These are phyloP conservation scores for Scortum barcoo DNA, from an alignment of 2,113 vertebrate genomes.

Conservation along the genomic window DNA sequence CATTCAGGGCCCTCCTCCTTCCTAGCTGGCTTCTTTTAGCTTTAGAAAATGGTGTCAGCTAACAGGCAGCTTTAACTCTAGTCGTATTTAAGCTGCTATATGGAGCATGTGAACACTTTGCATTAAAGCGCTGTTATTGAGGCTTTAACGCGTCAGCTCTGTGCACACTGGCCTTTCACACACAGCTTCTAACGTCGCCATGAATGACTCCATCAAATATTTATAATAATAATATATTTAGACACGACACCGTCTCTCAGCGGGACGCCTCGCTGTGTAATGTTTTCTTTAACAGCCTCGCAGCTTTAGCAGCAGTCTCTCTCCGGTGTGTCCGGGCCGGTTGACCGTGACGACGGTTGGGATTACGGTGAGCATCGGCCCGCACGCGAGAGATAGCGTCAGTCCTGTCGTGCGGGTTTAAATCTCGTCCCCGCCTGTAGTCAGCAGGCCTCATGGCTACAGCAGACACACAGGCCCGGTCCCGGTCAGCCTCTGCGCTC, in stretches of 20 bases:
- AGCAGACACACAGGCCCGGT: background rate
- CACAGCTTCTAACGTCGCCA: background rate
- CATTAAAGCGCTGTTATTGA: background rate
- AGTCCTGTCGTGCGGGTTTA: background rate
- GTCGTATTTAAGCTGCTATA: background rate
- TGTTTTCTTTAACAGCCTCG: too few species aligned
- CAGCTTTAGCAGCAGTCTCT: too few species aligned
- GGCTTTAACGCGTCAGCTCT: background rate
- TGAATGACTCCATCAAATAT: too few species aligned
- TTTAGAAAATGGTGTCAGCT: background rate
- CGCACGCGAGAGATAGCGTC: constrained; percentile 9
- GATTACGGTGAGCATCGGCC: constrained; percentile 13
- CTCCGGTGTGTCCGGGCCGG: background rate
- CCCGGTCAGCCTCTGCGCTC: background rate
- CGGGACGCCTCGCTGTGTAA: too few species aligned
- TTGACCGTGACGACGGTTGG: constrained; percentile 2
- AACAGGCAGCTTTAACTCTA: background rate
- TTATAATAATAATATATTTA: too few species aligned
- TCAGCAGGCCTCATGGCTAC: too few species aligned
- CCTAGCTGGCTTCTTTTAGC: background rate
- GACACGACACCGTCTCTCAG: too few species aligned
- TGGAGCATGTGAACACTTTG: background rate
- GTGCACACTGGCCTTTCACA: background rate
- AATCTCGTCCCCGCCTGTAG: too few species aligned
- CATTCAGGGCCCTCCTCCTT: background rate